These are phyloP conservation scores for Scomber scombrus DNA, from an alignment of 2,113 vertebrate species.

Conservation along the genomic window DNA sequence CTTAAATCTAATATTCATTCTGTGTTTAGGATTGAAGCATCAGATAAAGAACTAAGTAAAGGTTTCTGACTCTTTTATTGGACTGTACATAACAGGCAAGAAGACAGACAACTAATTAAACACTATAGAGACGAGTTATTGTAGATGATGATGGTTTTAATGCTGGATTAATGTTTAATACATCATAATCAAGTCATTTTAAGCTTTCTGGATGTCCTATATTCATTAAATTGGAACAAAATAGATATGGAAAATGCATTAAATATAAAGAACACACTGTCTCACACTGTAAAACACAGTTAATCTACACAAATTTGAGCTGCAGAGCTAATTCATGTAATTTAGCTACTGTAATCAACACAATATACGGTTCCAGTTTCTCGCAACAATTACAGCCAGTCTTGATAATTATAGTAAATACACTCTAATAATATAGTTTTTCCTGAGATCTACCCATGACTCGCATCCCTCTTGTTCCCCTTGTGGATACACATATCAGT, in stretches of 20 bases:
- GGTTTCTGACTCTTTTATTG: background rate
- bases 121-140: background rate
- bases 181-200: background rate
- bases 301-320: background rate
- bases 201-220: background rate
- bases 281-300: too few relatives aligned
- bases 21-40: background rate
- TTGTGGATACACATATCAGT: slow-evolving; percentile 48
- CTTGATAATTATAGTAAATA: slow-evolving; percentile 24
- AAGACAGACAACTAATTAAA: background rate
- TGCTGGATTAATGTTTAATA: too few relatives aligned
- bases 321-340: background rate
- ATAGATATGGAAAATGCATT: too few relatives aligned
- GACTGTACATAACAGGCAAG: background rate
- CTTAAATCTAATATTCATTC: background rate
- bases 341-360: background rate
- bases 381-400: slow-evolving; percentile 33
- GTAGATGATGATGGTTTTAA: background rate
- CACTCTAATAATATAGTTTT: slow-evolving; percentile 20
- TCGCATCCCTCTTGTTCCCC: slow-evolving; percentile 1
- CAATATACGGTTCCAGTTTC: background rate
- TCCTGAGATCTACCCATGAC: background rate
- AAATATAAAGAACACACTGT: too few relatives aligned
- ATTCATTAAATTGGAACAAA: too few relatives aligned
- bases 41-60: background rate